phyloP scores from a whole-genome alignment of 2,797 vertebrate species.

The Streptopelia turtur region DNA sequence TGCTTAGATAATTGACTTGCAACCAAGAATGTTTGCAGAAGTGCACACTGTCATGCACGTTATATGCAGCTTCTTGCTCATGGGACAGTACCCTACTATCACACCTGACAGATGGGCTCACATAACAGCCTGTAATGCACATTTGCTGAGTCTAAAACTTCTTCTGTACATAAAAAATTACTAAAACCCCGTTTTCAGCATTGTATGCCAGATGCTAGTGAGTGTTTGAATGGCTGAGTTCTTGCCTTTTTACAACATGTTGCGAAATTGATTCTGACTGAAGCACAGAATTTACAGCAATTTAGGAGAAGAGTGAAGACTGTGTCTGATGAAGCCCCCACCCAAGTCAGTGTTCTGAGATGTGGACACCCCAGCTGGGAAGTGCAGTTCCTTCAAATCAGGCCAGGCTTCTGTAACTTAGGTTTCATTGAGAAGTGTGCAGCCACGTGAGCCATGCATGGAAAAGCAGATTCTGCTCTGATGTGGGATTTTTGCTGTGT shows the following conservation, averaged over 20 bases:
- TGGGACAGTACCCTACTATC: conserved; percentile 2
- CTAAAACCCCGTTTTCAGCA: neutral
- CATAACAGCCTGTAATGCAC: neutral
- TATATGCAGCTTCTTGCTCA: neutral
- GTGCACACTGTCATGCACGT: neutral
- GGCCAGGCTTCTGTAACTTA: neutral
- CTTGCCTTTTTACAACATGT: neutral
- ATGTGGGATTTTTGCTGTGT: neutral
- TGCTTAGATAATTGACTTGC: neutral
- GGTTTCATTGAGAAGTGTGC: neutral
- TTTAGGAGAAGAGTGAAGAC: neutral
- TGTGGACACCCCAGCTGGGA: neutral
- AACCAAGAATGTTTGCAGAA: neutral
- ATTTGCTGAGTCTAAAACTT: neutral
- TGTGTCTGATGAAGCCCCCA: neutral
- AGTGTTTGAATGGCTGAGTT: neutral
- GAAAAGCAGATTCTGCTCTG: neutral
- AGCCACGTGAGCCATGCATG: neutral
- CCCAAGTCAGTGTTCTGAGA: neutral
- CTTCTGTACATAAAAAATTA: neutral
- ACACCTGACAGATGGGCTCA: neutral
- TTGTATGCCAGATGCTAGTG: neutral
- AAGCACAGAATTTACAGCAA: neutral
- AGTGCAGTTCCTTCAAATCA: neutral
- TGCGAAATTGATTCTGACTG: neutral